Evolutionary conservation across 2,797 vertebrate genomes (phyloP), one percentile per base, ranked within the genome.

Genomic region (Neomorphus geoffroyi): DNA sequence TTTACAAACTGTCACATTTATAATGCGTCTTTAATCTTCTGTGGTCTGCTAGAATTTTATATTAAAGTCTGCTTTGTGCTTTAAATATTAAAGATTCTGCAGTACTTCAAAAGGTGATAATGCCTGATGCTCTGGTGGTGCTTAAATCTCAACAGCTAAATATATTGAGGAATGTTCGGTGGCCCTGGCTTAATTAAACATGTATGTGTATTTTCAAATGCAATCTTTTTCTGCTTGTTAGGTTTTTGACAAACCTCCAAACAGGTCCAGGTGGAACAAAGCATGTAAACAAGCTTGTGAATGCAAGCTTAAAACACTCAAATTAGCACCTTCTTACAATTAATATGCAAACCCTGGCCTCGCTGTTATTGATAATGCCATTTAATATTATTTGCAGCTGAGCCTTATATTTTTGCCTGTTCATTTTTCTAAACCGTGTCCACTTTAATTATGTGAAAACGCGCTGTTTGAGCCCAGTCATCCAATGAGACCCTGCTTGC

Each of bases 251-350:
- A 99, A 98, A 98, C 98, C 97, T 98, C 99, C 98, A 98, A 99
- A 99, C 98, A 99, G 98, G 98, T 98, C 98, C 99, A 99, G 98
- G 99, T 99, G 99, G 99, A 99, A 98, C 98, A 94, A 98, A 98
- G 98, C 98, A 98, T 99, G 98, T 98, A 99, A 99, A 99, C 98
- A 98, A 98, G 98, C 98, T 98, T 98, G 98, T 99, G 98, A 99
- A 98, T 97, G 98, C 98, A 98, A 98, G 98, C 98, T 98, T 98
- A 98, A 98, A 98, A 98, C 98, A 98, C 98, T 98, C 98, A 98
- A 98, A 99, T 99, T 99, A 99, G 98, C 99, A 99, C 99, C 98
- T 99, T 98, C 97, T 97, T 96, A 97, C 97, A 98, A 98, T 98
- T 98, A 99, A 98, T 98, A 98, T 98, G 98, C 98, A 98, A 98